These are phyloP conservation scores for Zoanthus sansibaricus DNA, from an alignment of 92 coral and sea anemone genomes.

Conservation along the genomic window DNA sequence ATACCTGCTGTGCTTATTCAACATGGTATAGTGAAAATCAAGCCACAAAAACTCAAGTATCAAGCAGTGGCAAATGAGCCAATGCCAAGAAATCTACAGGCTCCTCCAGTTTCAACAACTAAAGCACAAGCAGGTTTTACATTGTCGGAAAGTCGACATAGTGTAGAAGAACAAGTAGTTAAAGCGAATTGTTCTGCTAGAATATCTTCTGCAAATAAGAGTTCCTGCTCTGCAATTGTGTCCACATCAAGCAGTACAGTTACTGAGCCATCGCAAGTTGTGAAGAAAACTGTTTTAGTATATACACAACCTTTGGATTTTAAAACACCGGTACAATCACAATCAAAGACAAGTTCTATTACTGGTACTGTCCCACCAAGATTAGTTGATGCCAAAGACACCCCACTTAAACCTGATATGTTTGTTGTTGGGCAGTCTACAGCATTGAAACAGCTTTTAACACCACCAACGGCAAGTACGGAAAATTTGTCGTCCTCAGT, in stretches of 20 bases:
- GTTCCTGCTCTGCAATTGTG: background rate
- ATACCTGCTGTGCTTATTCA: constrained; percentile 46
- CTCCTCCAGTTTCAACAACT: background rate
- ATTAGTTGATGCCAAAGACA: constrained; percentile 3
- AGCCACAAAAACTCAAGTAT: background rate
- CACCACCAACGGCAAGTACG: constrained; percentile 24
- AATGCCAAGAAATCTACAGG: background rate
- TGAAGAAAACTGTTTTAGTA: constrained; percentile 36
- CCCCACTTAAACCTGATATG: constrained; percentile 35
- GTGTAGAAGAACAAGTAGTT: background rate
- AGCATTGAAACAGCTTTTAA: constrained; percentile 18
- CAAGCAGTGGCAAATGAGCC: background rate
- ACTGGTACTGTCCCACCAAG: background rate
- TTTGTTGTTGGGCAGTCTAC: constrained; percentile 13
- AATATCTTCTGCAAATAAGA: constrained; percentile 8
- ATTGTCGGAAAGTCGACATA: background rate
- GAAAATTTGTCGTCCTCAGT: background rate
- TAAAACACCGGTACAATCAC: background rate
- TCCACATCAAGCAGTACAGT: background rate
- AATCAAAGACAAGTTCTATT: background rate
- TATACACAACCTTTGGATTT: constrained; percentile 26
- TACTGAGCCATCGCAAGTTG: constrained; percentile 9
- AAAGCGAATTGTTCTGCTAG: background rate
- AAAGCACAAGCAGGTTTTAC: background rate
- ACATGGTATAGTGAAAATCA: constrained; percentile 42